phyloP scores from a whole-genome alignment of 2,797 vertebrate genomes.

The Cyprinella venusta region DNA sequence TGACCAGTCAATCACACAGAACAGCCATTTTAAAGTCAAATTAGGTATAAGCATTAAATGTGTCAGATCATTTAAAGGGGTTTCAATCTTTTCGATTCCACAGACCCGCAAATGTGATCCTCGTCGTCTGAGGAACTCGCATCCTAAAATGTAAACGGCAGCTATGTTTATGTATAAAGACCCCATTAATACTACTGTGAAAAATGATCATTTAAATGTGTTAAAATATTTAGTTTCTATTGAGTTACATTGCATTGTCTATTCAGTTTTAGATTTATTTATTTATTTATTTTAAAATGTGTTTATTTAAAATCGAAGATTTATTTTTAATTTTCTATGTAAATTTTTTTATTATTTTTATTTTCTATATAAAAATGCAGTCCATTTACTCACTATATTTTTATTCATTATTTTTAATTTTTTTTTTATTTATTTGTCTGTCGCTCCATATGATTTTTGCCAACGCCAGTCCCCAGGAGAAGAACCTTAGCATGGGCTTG shows the following conservation, averaged over 20 bases:
- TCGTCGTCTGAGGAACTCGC: too few relatives aligned
- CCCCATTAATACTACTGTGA: too few relatives aligned
- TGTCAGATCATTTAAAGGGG: too few relatives aligned
- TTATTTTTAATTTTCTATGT: neutral
- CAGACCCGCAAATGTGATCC: too few relatives aligned
- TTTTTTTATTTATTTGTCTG: neutral
- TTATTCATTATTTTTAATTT: neutral
- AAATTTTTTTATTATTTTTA: neutral
- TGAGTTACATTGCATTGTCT: neutral
- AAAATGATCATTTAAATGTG: too few relatives aligned
- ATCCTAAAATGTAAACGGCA: too few relatives aligned
- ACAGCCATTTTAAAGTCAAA: neutral
- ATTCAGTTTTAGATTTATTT: neutral
- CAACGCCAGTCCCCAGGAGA: constrained; percentile 34
- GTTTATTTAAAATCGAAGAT: neutral
- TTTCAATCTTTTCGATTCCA: too few relatives aligned
- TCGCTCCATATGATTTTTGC: constrained; percentile 29
- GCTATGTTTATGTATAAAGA: too few relatives aligned
- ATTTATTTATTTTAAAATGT: neutral
- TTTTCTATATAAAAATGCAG: too few relatives aligned
- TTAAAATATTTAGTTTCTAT: neutral
- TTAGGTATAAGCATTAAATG: neutral
- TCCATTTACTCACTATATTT: too few relatives aligned
- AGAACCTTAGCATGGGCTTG: constrained; percentile 41
- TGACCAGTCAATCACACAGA: neutral